Conservation (phyloP, 2,113 vertebrate species). For the Odobenus rosmarus region DNA sequence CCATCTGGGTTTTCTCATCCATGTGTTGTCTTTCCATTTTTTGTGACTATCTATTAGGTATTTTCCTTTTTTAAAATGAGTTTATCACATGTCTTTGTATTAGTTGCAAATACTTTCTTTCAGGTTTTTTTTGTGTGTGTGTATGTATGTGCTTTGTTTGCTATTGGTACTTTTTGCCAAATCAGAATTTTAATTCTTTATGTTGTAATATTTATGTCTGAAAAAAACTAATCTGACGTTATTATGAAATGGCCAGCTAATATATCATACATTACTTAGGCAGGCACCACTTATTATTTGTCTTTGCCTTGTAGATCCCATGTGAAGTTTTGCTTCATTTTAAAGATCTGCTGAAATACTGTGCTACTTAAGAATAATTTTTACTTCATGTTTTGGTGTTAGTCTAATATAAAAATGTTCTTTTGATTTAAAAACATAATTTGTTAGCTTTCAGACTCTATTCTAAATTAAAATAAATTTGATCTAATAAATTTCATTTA, state of each 20-base stretch:
- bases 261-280: not conserved
- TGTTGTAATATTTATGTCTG: not conserved
- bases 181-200: not conserved
- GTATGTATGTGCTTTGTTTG: not conserved
- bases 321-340: not conserved
- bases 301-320: not conserved
- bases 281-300: not conserved
- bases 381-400: not conserved
- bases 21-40: not conserved
- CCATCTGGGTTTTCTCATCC: not conserved
- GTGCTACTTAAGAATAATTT: not conserved
- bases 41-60: not conserved
- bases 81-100: not conserved
- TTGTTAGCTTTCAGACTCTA: not conserved
- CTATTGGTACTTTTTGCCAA: conserved; percentile 6
- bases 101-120: not conserved
- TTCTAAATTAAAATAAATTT: not conserved
- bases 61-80: not conserved
- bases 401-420: not conserved
- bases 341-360: not conserved
- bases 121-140: not conserved
- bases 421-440: not conserved
- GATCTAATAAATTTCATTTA: not conserved
- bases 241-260: not conserved
- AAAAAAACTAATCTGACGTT: not conserved